Base-by-base conservation (phyloP, 2,797 vertebrate species). In the Galagoides demidoff region DNA sequence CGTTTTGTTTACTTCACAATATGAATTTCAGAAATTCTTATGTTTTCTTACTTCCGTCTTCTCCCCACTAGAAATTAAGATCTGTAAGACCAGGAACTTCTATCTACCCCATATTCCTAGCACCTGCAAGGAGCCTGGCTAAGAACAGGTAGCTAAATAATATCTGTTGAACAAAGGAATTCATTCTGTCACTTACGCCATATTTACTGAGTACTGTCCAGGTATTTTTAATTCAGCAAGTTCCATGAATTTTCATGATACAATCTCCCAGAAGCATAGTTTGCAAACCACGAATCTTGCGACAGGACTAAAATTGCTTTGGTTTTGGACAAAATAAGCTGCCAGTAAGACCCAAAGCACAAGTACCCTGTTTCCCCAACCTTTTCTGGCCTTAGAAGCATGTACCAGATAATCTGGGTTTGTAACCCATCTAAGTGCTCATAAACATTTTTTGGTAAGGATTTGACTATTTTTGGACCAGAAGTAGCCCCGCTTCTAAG, bases 101-200 rank as follows among this genome's bases (percentile, higher is more conserved):
- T 81, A 3, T 34, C 73, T 43, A 71, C 25, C 13, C 43, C 39
- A 39, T 43, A 76, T 52, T 94, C 79, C n/a, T 76, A 89, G 83
- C 25, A 90, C 14, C 22, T 39, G 71, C n/a, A 74, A 9, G 22
- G 20, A 70, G 6, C 64, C 64, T 79, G 59, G 84, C 79, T 94
- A 25, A n/a, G 12, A 92, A 78, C 1, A 70, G 19, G 66, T 31
- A 77, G 82, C 39, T 81, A 22, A 73, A 55, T 61, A 84, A 11
- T 43, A 78, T 66, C 45, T 91, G 77, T 8, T 68, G 66, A 94
- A 94, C 78, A 93, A 78, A 92, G 31, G 49, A 95, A 92, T 90
- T 89, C 63, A 93, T 87, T 84, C n/a, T 95, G 74, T 78, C 79
- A 49, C 14, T n/a, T 49, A 83, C 43, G 70, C 37, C 17, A 22